phyloP scores from a whole-genome alignment of 1,140 invertebrate genomes.

The Heliconius congener region DNA sequence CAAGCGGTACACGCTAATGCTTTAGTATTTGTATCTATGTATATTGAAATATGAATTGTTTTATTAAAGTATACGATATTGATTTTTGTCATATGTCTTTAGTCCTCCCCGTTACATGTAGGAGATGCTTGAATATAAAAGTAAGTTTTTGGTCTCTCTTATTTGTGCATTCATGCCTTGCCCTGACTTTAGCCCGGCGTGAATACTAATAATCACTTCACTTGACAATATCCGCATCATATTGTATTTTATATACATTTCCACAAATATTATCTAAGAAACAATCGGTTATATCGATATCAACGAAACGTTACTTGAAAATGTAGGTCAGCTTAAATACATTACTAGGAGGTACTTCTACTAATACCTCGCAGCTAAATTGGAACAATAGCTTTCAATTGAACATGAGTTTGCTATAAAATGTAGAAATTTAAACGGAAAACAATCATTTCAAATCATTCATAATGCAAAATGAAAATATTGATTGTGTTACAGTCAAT shows the following conservation, averaged over 20 bases:
- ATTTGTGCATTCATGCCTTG: not conserved
- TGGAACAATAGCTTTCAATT: not conserved
- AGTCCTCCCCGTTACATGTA: not conserved
- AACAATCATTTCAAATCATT: too few relatives aligned
- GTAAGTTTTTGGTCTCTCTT: not conserved
- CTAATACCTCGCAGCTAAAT: slow-evolving; percentile 7
- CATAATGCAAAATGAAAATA: not conserved
- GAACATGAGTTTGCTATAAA: not conserved
- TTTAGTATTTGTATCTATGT: not conserved
- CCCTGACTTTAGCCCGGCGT: too few relatives aligned
- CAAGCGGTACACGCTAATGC: slow-evolving; percentile 37
- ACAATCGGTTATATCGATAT: slow-evolving; percentile 3
- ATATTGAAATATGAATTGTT: not conserved
- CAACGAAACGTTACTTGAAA: not conserved
- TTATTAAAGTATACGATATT: not conserved
- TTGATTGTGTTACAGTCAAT: not conserved
- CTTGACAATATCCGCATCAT: not conserved
- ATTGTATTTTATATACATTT: not conserved
- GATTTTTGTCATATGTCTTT: too few relatives aligned
- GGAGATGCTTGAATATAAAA: not conserved
- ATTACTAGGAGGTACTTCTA: not conserved
- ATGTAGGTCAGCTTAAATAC: slow-evolving; percentile 12
- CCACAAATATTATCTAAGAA: not conserved
- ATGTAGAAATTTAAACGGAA: not conserved
- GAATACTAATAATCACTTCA: too few relatives aligned